A percentile compares a stretch with the other conserved stretches of the same genome.
phyloP scores from a whole-genome alignment of 2,113 vertebrate genomes.

The Eolophus roseicapilla region DNA sequence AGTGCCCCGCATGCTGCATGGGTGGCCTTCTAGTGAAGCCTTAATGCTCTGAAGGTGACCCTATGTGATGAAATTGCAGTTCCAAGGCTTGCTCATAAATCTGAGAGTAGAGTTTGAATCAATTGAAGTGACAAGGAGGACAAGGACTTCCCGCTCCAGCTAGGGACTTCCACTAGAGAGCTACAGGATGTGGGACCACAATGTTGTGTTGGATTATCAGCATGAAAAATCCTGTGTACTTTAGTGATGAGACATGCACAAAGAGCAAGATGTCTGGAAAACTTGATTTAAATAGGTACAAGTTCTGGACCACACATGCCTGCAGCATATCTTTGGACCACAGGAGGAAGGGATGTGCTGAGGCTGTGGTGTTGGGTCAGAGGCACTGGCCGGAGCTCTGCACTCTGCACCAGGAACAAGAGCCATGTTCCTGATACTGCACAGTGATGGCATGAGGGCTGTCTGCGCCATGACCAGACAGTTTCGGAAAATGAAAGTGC shows the following conservation, averaged over 20 bases:
- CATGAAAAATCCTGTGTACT: not conserved
- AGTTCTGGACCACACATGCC: not conserved
- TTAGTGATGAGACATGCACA: rapidly evolving
- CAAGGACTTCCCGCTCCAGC: not conserved
- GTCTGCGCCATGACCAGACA: not conserved
- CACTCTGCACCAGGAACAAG: rapidly evolving
- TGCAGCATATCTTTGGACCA: not conserved
- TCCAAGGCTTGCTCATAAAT: not conserved
- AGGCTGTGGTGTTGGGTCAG: too few species aligned
- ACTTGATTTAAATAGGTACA: not conserved
- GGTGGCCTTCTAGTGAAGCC: not conserved
- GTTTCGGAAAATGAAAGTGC: not conserved
- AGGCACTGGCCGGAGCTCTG: rapidly evolving
- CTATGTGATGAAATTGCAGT: not conserved
- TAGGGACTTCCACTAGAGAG: not conserved
- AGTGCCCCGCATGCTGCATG: not conserved
- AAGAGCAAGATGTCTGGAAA: not conserved
- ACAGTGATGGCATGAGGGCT: rapidly evolving
- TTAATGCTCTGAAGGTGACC: not conserved
- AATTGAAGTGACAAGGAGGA: not conserved
- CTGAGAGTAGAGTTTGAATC: not conserved
- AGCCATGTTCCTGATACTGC: not conserved
- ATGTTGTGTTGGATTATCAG: not conserved
- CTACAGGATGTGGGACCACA: not conserved
- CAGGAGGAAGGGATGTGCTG: not conserved